Base-by-base conservation (phyloP, 2,888 invertebrate genomes). In the Drosophila diplacantha region DNA sequence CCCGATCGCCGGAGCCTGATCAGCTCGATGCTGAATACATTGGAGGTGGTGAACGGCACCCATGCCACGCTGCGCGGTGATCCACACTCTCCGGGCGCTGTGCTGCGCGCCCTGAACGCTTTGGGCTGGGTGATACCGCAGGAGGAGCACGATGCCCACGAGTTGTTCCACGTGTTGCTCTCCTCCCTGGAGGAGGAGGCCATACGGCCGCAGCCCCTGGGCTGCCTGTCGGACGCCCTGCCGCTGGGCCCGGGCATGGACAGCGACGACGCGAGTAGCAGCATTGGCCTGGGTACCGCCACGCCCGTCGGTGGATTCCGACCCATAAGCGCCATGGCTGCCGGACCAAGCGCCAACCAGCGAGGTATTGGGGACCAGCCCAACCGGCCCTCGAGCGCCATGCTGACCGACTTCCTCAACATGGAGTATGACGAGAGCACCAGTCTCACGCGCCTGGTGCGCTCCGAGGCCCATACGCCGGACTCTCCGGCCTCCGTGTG, bases 61-160 rank as follows among this genome's bases (percentile, higher is more conserved):
- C 93, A 93, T 81, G 92, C 91, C 54, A 91, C 92, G 1, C 90
- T 93, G 2, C 90, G 93, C 14, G 87, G 88, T 0, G 89, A 89
- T 77, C 90, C 91, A 12, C 91, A 90, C 74, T 91, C 91, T 1
- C 93, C 93, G 0, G 91, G 90, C 6, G 91, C 91, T 2, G 93
- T 96, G 12, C 91, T 96, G 70, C 91, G 93, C 66, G 93, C 95
- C 0, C 89, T 97, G 7, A 88, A 84, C 46, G 90, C 93, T 22
- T 90, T 94, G 0, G 93, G 95, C 16, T 97, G 97, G 96, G 93
- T 94, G 46, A 95, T 97, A 74, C 93, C 96, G 0, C 96, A 96
- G 72, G 96, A 96, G 72, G 96, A 98, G 89, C 94, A 97, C 88
- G 98, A 98, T 89, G 95, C 97, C 1, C 97, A 97, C 86, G 98